Evolutionary conservation across 2,888 invertebrate genomes (phyloP), one percentile per base, ranked within the genome.

Genomic region (Drosophila setosimentum): DNA sequence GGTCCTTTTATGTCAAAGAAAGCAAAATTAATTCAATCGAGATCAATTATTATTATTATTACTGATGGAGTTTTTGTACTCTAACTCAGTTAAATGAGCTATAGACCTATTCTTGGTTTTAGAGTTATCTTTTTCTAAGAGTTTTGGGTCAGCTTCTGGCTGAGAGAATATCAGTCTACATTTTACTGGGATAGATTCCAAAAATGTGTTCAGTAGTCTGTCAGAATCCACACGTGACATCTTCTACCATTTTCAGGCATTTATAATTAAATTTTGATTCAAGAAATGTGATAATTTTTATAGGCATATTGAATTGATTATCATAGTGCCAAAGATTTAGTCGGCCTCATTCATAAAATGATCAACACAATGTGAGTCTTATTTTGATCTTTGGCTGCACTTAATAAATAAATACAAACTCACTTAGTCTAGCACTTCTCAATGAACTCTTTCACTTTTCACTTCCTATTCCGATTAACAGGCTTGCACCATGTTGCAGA

Each of bases 371-470:
- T 49, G 49, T 1, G n/a, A 49, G 6, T 49, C 3, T 49, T 18
- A 27, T 49, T 27, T 27, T 45, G 45, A 45, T 45, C 45, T 45
- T 45, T 45, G 45, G 4, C 24, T 24, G 45, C 45, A 58, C 40
- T 42, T 18, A 67, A 64, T 37, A 29, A 32, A 7, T 51, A 30
- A 30, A 32, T 30, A 42, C 42, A 71, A 51, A 51, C 33, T 37
- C 21, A 61, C 58, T 48, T 37, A 21, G 30, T 61, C 53, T 40
- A 35, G 29, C 59, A 58, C 54, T 76, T 61, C 59, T 57, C 62
- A 78, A 68, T 60, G 30, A 55, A 55, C 73, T 73, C 50, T 55
- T 73, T 53, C 37, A 42, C 54, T 50, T 80, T 80, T 60, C 69
- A 65, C 48, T 75, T 76, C 57, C 69, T 48, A 53, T 69, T 62